Conservation (phyloP, 2,113 vertebrate genomes). For the Fukomys damarensis region DNA sequence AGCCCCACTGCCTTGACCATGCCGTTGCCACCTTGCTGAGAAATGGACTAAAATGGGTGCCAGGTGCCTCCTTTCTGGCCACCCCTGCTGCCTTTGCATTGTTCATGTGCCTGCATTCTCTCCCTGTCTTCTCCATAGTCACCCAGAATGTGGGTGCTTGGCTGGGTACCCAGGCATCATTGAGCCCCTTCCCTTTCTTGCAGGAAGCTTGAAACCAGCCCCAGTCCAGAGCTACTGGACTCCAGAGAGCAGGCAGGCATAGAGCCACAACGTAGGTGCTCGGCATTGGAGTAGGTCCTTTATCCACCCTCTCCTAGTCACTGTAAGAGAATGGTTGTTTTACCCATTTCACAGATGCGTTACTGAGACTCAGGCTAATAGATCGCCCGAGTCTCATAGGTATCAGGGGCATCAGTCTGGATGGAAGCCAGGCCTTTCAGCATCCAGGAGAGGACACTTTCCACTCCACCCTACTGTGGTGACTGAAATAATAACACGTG, state of each 20-base stretch:
- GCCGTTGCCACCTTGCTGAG: not conserved
- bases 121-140: not conserved
- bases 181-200: not conserved
- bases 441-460: not conserved
- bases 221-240: too few relatives aligned
- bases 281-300: not conserved
- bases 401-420: not conserved
- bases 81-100: not conserved
- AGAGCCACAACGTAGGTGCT: too few relatives aligned
- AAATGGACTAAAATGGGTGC: fast-evolving
- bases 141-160: not conserved
- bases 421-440: not conserved
- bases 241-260: not conserved
- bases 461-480: too few relatives aligned
- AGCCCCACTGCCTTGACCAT: not conserved
- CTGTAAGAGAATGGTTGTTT: not conserved
- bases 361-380: not conserved
- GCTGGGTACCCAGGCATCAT: not conserved
- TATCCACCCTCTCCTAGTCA: not conserved
- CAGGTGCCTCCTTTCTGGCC: fast-evolving
- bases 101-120: not conserved
- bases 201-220: not conserved
- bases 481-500: not conserved
- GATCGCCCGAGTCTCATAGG: not conserved
- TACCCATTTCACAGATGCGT: not conserved